Evolutionary conservation across 2,797 vertebrate genomes (phyloP).

Genomic region (Molothrus aeneus): DNA sequence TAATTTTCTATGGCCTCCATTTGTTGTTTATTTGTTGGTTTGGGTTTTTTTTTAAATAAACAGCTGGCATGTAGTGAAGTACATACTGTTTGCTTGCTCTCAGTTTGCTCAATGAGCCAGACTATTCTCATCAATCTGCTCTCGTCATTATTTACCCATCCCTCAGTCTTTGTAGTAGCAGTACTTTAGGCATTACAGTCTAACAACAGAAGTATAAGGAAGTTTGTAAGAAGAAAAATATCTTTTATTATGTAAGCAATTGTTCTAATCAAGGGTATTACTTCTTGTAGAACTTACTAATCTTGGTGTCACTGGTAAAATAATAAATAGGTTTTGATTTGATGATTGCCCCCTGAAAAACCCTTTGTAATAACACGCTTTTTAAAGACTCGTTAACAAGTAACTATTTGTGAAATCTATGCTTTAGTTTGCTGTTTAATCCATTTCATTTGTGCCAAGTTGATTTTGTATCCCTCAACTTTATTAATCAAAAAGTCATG

Average conservation of each 20-base stretch:
- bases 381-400: neutral
- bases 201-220: neutral
- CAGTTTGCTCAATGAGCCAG: neutral
- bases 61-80: neutral
- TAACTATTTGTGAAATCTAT: neutral
- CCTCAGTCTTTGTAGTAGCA: neutral
- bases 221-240: neutral
- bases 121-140: neutral
- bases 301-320: neutral
- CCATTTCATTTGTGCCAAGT: neutral
- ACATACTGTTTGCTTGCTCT: neutral
- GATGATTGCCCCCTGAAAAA: neutral
- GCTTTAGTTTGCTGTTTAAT: neutral
- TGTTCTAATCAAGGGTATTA: neutral
- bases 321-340: neutral
- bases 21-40: neutral
- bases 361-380: neutral
- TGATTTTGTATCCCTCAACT: neutral
- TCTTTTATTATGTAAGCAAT: neutral
- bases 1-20: neutral
- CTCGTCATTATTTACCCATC: neutral
- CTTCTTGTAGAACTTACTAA: neutral
- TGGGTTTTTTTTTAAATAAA: neutral
- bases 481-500: neutral
- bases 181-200: neutral